Percentiles rank a stretch among this genome's conserved stretches.
These are phyloP conservation scores for Anastrepha ludens DNA, from an alignment of 1,140 invertebrate species.

Conservation along the genomic window DNA sequence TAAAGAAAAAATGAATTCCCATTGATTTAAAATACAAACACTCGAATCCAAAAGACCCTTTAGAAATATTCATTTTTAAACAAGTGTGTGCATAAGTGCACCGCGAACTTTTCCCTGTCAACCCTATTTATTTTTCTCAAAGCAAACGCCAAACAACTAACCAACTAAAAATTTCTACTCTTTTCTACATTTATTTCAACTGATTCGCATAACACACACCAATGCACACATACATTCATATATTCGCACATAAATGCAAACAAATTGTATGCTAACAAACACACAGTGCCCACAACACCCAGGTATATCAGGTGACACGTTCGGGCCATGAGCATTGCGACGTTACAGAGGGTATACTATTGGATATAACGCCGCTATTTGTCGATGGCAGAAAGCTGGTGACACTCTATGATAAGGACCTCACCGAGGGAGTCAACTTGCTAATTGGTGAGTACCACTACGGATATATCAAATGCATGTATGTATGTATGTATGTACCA, in stretches of 20 bases:
- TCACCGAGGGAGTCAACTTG: constrained; percentile 81
- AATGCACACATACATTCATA: not conserved
- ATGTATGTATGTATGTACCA: too few relatives aligned
- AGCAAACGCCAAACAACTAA: constrained; percentile 43
- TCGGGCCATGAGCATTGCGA: constrained; percentile 81
- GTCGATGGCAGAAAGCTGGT: constrained; percentile 79
- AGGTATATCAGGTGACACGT: constrained; percentile 80
- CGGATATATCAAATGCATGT: not conserved
- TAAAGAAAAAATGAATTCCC: too few relatives aligned
- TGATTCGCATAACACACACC: not conserved
- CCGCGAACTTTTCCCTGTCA: not conserved
- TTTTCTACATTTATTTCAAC: not conserved
- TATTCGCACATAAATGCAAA: not conserved
- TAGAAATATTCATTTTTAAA: too few relatives aligned
- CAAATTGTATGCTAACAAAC: not conserved
- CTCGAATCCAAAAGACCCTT: too few relatives aligned
- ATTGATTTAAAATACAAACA: too few relatives aligned
- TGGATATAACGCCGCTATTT: constrained; percentile 80
- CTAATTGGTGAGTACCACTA: constrained; percentile 78
- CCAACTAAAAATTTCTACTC: constrained; percentile 18
- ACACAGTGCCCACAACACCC: constrained; percentile 72
- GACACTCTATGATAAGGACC: constrained; percentile 82
- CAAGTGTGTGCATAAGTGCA: not conserved
- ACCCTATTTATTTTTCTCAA: constrained; percentile 32
- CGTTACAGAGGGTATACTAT: constrained; percentile 79